Evolutionary conservation across 2,113 vertebrate species (phyloP).

Genomic region (Psephotus haematonotus): DNA sequence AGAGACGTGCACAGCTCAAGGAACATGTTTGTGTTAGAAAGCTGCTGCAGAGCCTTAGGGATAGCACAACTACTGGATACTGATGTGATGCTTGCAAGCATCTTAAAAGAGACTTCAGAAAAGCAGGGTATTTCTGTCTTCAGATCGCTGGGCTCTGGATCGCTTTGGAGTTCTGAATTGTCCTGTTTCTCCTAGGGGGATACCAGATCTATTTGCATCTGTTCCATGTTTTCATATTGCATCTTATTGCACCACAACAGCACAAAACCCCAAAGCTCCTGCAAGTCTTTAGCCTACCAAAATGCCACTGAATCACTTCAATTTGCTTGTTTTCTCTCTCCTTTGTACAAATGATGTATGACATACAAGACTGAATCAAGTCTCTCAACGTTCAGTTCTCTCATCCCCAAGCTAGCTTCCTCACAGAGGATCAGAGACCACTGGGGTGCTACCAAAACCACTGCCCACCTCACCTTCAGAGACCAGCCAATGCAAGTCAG

Average conservation of each 20-base stretch:
- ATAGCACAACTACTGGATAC: conserved; percentile 28
- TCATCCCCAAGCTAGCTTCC: not conserved
- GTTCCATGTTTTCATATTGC: not conserved
- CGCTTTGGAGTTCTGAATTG: not conserved
- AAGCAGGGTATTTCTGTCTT: not conserved
- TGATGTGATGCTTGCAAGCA: conserved; percentile 14
- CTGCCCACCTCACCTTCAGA: not conserved
- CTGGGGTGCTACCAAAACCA: not conserved
- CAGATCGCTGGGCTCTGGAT: not conserved
- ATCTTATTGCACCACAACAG: not conserved
- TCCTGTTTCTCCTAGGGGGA: not conserved
- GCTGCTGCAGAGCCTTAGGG: conserved; percentile 45
- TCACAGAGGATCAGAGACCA: not conserved
- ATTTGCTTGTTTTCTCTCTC: not conserved
- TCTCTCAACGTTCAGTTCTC: fast-evolving
- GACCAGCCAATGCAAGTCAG: not conserved
- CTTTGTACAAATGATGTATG: fast-evolving
- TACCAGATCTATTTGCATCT: not conserved
- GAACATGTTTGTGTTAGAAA: conserved; percentile 14
- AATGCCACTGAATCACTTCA: not conserved
- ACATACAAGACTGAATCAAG: not conserved
- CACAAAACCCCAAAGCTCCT: not conserved
- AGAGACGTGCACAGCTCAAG: conserved; percentile 51
- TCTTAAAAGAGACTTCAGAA: conserved; percentile 31
- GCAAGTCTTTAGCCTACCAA: not conserved